Percentiles rank a stretch among this genome's conserved stretches.
phyloP scores from a whole-genome alignment of 2,797 vertebrate species.

The Chelon auratus region DNA sequence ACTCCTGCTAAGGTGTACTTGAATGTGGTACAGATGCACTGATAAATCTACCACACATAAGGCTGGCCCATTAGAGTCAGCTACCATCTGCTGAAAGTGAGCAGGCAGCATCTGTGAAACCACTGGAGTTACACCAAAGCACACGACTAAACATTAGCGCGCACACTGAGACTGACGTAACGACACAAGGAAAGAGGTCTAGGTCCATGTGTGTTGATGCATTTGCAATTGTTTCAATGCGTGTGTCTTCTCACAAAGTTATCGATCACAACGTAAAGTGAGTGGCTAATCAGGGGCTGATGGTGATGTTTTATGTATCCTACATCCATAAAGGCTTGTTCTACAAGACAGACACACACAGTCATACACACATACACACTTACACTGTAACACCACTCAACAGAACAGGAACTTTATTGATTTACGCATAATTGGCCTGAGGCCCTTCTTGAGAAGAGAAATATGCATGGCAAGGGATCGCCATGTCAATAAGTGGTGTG shows the following conservation, averaged over 20 bases:
- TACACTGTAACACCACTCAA: constrained; percentile 81
- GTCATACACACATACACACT: constrained; percentile 63
- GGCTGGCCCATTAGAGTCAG: constrained; percentile 94
- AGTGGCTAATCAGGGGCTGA: constrained; percentile 85
- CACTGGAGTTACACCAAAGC: constrained; percentile 76
- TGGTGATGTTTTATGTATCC: constrained; percentile 89
- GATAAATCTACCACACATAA: constrained; percentile 86
- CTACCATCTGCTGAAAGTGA: constrained; percentile 96
- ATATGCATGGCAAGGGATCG: constrained; percentile 92
- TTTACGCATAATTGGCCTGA: constrained; percentile 97
- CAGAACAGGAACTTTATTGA: constrained; percentile 96
- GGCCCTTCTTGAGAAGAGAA: constrained; percentile 91
- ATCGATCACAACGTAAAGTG: constrained; percentile 80
- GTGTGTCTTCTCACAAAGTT: constrained; percentile 73
- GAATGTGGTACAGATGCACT: constrained; percentile 61
- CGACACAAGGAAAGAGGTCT: constrained; percentile 50
- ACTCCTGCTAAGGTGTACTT: constrained; percentile 55
- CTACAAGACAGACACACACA: constrained; percentile 79
- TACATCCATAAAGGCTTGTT: constrained; percentile 87
- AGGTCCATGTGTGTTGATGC: constrained; percentile 67
- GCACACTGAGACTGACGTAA: constrained; percentile 62
- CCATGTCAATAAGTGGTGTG: constrained; percentile 79
- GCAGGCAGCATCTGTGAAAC: constrained; percentile 94
- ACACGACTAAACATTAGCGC: constrained; percentile 74
- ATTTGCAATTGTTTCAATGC: constrained; percentile 72